A percentile compares a stretch with the other conserved stretches of the same genome.
Evolutionary conservation across 2,113 vertebrate genomes (phyloP).

Genomic region (Sitta europaea): DNA sequence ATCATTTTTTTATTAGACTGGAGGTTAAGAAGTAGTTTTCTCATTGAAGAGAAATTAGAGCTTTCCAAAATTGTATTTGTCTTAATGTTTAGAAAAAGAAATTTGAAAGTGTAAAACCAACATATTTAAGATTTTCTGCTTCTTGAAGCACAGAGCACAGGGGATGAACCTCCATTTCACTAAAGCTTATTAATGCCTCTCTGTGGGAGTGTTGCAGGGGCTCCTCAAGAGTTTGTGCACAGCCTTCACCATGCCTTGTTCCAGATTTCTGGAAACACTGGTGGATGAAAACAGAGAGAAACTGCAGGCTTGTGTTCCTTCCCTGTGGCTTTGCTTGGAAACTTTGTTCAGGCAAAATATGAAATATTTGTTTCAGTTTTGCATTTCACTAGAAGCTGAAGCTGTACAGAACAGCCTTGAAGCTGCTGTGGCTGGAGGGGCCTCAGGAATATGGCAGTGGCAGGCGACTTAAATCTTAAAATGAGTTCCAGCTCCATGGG

Average conservation of each 20-base stretch:
- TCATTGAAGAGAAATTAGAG: background rate
- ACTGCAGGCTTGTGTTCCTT: background rate
- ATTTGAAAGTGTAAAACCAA: background rate
- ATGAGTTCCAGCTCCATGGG: background rate
- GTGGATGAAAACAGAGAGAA: background rate
- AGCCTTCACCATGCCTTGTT: background rate
- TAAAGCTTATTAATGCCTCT: background rate
- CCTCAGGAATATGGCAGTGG: background rate
- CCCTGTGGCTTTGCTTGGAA: background rate
- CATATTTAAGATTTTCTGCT: constrained; percentile 23
- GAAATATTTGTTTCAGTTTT: background rate
- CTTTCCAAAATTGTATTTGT: background rate
- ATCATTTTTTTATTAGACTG: background rate
- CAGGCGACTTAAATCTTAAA: background rate
- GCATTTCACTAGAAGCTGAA: background rate
- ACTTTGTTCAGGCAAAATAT: background rate
- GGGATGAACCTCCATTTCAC: background rate
- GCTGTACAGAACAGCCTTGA: background rate
- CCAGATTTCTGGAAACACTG: background rate
- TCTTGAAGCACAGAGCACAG: background rate
- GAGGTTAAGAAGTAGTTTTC: background rate
- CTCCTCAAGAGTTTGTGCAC: background rate
- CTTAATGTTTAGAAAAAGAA: background rate
- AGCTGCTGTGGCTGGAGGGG: background rate
- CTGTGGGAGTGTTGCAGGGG: background rate